Percentiles rank a stretch among this genome's conserved stretches.
These are phyloP conservation scores for Hemistola chrysoprasaria DNA, from an alignment of 2,888 invertebrate species.

Conservation along the genomic window DNA sequence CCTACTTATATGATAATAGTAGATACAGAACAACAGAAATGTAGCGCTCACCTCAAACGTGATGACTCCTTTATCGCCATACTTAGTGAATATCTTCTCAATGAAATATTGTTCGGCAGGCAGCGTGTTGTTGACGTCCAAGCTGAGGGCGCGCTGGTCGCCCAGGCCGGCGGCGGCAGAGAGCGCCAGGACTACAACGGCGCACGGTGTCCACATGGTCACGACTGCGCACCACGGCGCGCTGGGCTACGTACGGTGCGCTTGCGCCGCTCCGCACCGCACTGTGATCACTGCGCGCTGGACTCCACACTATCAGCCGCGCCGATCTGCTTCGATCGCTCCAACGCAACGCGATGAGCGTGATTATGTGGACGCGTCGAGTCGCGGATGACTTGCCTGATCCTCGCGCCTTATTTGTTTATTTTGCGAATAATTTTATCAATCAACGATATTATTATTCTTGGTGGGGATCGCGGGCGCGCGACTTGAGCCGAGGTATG, in stretches of 20 bases:
- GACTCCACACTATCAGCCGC: slow-evolving; percentile 58
- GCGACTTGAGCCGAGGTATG: slow-evolving; percentile 56
- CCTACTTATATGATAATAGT: slow-evolving; percentile 2
- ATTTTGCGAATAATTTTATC: slow-evolving; percentile 49
- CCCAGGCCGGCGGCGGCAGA: slow-evolving; percentile 41
- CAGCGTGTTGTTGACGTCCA: slow-evolving; percentile 49
- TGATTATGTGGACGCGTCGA: slow-evolving; percentile 52
- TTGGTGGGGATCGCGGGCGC: slow-evolving; percentile 50
- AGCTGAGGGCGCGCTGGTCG: slow-evolving; percentile 28
- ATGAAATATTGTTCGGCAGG: slow-evolving; percentile 75
- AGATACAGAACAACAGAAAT: slow-evolving; percentile 8
- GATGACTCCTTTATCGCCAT: slow-evolving; percentile 79
- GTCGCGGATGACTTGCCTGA: slow-evolving; percentile 31
- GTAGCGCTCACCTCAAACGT: slow-evolving; percentile 77
- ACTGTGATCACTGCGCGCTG: slow-evolving; percentile 32
- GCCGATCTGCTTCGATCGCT: slow-evolving; percentile 47
- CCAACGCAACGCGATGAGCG: slow-evolving; percentile 45
- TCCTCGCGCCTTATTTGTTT: slow-evolving; percentile 60
- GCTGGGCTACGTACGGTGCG: slow-evolving; percentile 33
- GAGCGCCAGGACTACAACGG: slow-evolving; percentile 56
- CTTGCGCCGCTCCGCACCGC: slow-evolving; percentile 44
- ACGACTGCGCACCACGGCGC: slow-evolving; percentile 54
- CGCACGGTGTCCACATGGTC: slow-evolving; percentile 62
- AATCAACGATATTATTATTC: slow-evolving; percentile 41
- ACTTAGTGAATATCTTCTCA: slow-evolving; percentile 80